A percentile compares a stretch with the other conserved stretches of the same genome.
Evolutionary conservation across 2,113 vertebrate species (phyloP).

Genomic region (Xenopus borealis): DNA sequence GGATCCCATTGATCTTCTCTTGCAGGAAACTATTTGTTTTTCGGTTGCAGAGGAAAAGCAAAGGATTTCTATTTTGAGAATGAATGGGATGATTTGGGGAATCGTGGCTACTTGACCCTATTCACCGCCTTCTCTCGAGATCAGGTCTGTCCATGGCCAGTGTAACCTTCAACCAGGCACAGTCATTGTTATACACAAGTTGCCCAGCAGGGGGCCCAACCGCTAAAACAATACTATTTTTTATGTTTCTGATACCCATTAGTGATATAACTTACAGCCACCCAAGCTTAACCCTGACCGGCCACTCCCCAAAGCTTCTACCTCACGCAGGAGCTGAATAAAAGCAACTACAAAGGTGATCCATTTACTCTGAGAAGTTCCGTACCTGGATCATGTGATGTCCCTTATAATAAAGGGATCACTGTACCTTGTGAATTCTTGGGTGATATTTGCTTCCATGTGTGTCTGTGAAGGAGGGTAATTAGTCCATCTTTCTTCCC

Average conservation of each 20-base stretch:
- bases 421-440: no score
- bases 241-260: no score
- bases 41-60: slow-evolving; percentile 79
- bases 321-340: no score
- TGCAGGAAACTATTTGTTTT: slow-evolving; percentile 82
- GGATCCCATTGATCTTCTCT: not conserved
- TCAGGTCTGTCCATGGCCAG: slow-evolving; percentile 70
- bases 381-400: no score
- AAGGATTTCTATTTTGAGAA: slow-evolving; percentile 86
- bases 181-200: not conserved
- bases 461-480: no score
- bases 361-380: no score
- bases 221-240: not conserved
- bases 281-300: no score
- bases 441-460: no score
- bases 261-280: not conserved
- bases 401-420: no score
- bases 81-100: slow-evolving; percentile 78
- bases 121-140: slow-evolving; percentile 91
- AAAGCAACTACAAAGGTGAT: no score
- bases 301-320: no score
- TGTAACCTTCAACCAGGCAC: rapidly evolving
- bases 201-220: not conserved
- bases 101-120: slow-evolving; percentile 67
- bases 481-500: no score